These are phyloP conservation scores for Lepus timidus DNA, from an alignment of 2,113 vertebrate genomes.

Conservation along the genomic window DNA sequence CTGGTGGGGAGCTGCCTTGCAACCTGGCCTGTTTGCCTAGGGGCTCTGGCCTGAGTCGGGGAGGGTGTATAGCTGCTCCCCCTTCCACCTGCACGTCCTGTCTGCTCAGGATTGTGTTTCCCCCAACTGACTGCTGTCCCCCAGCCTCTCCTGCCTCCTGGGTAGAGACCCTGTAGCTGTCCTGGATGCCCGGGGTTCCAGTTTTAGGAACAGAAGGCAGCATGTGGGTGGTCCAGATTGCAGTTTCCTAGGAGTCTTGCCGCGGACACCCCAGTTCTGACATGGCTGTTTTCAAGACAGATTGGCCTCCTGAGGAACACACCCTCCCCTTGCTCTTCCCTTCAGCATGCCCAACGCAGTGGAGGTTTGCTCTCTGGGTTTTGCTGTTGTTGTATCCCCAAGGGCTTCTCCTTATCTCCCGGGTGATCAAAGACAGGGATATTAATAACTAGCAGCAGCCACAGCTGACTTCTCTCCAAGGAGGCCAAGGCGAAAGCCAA, in stretches of 20 bases:
- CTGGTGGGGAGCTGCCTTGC: not conserved
- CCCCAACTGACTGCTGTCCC: not conserved
- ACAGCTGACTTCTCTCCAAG: slow-evolving; percentile 40
- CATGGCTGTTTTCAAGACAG: slow-evolving; percentile 46
- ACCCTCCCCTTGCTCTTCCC: not conserved
- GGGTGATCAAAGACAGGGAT: slow-evolving; percentile 63
- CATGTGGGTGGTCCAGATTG: not conserved
- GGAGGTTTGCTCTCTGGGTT: not conserved
- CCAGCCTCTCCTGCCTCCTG: not conserved
- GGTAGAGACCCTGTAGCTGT: not conserved
- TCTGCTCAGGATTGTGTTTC: not conserved
- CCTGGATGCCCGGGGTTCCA: not conserved
- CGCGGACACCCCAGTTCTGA: slow-evolving; percentile 47
- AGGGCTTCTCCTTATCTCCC: slow-evolving; percentile 48
- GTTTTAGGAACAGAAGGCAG: slow-evolving; percentile 33
- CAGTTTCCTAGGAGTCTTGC: slow-evolving; percentile 43
- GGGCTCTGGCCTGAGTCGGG: not conserved
- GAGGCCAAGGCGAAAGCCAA: slow-evolving; percentile 54
- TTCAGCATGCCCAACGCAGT: not conserved
- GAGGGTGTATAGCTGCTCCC: not conserved
- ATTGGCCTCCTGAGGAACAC: not conserved
- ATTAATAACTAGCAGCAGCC: slow-evolving; percentile 68
- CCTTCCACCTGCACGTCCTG: not conserved
- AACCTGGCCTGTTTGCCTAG: not conserved
- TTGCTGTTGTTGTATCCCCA: not conserved